Evolutionary conservation across 1,140 invertebrate genomes (phyloP).

Genomic region (Campodea augens): DNA sequence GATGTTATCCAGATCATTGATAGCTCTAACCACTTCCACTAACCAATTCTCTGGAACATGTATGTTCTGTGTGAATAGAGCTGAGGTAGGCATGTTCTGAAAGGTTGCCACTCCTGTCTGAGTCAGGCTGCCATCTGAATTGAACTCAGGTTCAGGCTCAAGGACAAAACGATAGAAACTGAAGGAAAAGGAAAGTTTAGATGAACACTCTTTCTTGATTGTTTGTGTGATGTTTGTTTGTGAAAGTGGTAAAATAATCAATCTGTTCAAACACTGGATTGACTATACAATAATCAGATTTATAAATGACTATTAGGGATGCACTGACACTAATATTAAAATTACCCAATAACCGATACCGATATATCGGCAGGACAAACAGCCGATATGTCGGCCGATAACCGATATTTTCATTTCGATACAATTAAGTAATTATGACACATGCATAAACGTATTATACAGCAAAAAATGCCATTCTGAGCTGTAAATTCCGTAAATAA

Average conservation of each 20-base stretch:
- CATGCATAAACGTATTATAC: no score
- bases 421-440: no score
- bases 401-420: no score
- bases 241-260: neutral
- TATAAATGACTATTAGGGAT: no score
- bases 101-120: conserved; percentile 65
- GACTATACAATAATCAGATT: no score
- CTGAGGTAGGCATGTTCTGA: conserved; percentile 68
- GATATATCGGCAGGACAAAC: no score
- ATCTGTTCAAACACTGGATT: neutral
- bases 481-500: no score
- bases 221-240: neutral
- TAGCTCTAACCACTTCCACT: conserved; percentile 80
- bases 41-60: conserved; percentile 98
- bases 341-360: no score
- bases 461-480: no score
- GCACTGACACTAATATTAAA: no score
- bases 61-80: conserved; percentile 85
- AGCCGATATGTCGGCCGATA: no score
- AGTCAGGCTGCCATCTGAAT: conserved; percentile 35
- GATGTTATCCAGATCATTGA: conserved; percentile 97
- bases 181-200: conserved; percentile 19
- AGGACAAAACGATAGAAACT: conserved; percentile 93
- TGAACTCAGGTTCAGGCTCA: conserved; percentile 71
- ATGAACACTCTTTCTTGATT: no score